Percentiles rank a stretch among this genome's conserved stretches.
Conservation (phyloP, 2,888 invertebrate genomes). For the Xanthostigma xanthostigma region DNA sequence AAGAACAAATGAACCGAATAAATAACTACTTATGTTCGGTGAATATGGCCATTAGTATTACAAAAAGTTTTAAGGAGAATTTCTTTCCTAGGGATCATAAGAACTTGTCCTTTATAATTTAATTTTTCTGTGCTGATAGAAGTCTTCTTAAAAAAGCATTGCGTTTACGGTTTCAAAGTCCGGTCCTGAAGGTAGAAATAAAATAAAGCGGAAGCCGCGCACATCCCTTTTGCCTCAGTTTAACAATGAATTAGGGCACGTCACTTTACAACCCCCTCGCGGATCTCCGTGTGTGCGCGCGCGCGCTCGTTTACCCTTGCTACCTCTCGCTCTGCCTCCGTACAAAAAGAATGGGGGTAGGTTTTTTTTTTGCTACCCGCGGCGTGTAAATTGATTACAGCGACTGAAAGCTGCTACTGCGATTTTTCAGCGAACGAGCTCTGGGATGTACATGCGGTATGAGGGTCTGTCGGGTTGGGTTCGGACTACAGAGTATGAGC, state of each 20-base stretch:
- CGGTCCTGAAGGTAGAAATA: slow-evolving; percentile 6
- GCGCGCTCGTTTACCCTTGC: slow-evolving; percentile 6
- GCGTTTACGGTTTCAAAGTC: no score
- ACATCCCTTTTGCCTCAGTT: slow-evolving; percentile 10
- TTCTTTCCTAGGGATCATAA: no score
- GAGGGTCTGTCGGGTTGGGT: no score
- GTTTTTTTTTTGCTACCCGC: slow-evolving; percentile 2
- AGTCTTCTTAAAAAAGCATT: no score
- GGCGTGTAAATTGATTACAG: slow-evolving; percentile 13
- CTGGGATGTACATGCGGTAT: no score
- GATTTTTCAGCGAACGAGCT: slow-evolving; percentile 7
- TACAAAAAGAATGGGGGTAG: not conserved
- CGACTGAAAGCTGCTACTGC: slow-evolving; percentile 6
- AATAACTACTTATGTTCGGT: no score
- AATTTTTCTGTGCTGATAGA: no score
- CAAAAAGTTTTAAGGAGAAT: no score
- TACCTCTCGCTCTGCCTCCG: slow-evolving; percentile 26
- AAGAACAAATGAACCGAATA: no score
- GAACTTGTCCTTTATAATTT: no score
- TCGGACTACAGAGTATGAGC: no score
- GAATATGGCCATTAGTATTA: no score
- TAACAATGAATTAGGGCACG: slow-evolving; percentile 19
- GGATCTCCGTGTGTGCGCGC: slow-evolving; percentile 3
- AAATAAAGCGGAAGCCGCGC: slow-evolving; percentile 13
- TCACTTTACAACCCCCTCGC: slow-evolving; percentile 11